These are phyloP conservation scores for Drosophila serrata DNA, from an alignment of 1,140 invertebrate genomes.

Conservation along the genomic window DNA sequence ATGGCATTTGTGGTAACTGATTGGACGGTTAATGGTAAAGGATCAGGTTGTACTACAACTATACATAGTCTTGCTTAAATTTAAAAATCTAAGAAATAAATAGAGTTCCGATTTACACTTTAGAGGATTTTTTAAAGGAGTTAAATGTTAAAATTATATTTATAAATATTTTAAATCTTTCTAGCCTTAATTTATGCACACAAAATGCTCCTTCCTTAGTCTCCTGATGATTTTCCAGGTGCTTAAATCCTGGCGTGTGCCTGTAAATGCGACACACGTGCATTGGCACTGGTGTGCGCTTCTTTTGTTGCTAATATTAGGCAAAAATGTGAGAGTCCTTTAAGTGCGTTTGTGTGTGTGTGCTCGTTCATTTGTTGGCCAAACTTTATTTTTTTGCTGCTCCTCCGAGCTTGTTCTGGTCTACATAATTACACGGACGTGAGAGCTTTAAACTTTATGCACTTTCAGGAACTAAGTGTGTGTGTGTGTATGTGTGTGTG, in stretches of 20 bases:
- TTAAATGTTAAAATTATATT: no score
- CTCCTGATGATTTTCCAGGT: constrained; percentile 30
- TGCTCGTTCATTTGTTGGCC: constrained; percentile 42
- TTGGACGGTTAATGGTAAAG: constrained; percentile 26
- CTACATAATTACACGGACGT: constrained; percentile 55
- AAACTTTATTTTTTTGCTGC: constrained; percentile 32
- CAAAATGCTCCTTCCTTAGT: not conserved
- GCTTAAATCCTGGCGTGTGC: constrained; percentile 59
- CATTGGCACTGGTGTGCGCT: constrained; percentile 6
- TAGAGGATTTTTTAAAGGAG: no score
- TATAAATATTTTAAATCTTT: not conserved
- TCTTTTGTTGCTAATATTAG: constrained; percentile 18
- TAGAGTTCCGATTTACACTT: no score
- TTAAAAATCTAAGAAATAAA: no score
- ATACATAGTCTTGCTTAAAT: not conserved
- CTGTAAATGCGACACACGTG: constrained; percentile 35
- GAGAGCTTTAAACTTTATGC: constrained; percentile 43
- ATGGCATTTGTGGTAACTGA: constrained; percentile 22
- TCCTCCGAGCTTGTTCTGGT: constrained; percentile 21
- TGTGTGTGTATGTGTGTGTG: not conserved
- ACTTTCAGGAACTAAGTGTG: not conserved
- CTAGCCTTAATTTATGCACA: not conserved
- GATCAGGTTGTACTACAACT: not conserved
- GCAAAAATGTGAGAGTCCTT: not conserved
- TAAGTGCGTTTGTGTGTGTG: constrained; percentile 15